Evolutionary conservation across 2,113 vertebrate species (phyloP).

Genomic region (Chlorocebus sabaeus): DNA sequence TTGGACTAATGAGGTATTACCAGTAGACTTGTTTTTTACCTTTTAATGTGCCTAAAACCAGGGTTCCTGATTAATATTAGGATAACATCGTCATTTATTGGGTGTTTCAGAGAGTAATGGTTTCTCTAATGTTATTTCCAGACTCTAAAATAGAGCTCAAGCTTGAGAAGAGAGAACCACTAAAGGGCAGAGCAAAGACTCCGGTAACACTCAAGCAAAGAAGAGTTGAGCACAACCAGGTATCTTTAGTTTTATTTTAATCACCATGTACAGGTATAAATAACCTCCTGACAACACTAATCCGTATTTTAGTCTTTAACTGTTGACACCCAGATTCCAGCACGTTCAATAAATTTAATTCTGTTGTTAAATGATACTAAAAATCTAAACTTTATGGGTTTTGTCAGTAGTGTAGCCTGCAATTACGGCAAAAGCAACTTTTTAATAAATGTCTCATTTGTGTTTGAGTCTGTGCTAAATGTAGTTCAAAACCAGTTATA

Average conservation of each 20-base stretch:
- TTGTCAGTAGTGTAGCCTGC: background rate
- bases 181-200: conserved; percentile 89
- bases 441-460: conserved; percentile 6
- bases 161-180: conserved; percentile 89
- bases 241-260: conserved; percentile 72
- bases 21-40: background rate
- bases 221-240: conserved; percentile 88
- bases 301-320: background rate
- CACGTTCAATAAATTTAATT: background rate
- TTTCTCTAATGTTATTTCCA: conserved; percentile 74
- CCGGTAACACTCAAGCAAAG: conserved; percentile 86
- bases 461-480: conserved; percentile 9
- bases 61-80: background rate
- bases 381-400: background rate
- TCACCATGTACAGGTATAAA: background rate
- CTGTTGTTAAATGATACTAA: background rate
- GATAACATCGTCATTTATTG: background rate
- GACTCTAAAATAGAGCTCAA: conserved; percentile 87
- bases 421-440: background rate
- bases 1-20: background rate
- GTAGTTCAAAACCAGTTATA: background rate
- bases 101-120: conserved; percentile 60
- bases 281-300: background rate
- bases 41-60: background rate
- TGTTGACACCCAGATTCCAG: background rate